phyloP scores from a whole-genome alignment of 2,113 vertebrate species.

The Zeus faber region DNA sequence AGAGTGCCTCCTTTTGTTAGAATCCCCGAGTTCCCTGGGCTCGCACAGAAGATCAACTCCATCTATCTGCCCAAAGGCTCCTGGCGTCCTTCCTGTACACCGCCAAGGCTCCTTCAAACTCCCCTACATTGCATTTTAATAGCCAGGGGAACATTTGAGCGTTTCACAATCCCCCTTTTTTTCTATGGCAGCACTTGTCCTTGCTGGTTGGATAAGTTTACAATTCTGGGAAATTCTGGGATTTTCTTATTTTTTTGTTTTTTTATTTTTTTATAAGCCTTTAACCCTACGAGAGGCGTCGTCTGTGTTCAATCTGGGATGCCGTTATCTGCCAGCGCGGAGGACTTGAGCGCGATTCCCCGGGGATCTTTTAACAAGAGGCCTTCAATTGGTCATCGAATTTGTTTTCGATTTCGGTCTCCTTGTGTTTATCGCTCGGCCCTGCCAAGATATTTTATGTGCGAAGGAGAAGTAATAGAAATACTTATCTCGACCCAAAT shows the following conservation, averaged over 20 bases:
- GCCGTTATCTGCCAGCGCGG: constrained; percentile 16
- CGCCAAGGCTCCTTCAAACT: constrained; percentile 7
- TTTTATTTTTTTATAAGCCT: constrained; percentile 23
- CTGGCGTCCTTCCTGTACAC: constrained; percentile 26
- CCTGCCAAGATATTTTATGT: not conserved
- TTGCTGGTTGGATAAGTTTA: constrained; percentile 1
- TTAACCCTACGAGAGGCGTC: constrained; percentile 23
- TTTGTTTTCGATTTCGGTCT: not conserved
- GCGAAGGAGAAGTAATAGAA: not conserved
- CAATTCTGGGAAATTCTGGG: constrained; percentile 6
- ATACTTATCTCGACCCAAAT: not conserved
- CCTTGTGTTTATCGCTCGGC: not conserved
- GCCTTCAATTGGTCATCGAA: not conserved
- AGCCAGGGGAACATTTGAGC: not conserved
- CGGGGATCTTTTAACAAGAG: too few relatives aligned
- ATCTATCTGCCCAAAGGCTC: constrained; percentile 31
- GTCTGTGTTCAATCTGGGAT: constrained; percentile 42
- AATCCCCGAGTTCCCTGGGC: constrained; percentile 39
- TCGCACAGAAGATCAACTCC: constrained; percentile 37
- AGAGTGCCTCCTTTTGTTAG: constrained; percentile 49
- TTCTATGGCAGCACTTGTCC: not conserved
- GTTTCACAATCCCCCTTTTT: not conserved
- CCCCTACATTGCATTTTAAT: constrained; percentile 21
- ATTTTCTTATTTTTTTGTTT: too few relatives aligned
- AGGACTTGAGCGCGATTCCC: not conserved